Conservation (phyloP, 2,113 vertebrate species). For the Sorex araneus region DNA sequence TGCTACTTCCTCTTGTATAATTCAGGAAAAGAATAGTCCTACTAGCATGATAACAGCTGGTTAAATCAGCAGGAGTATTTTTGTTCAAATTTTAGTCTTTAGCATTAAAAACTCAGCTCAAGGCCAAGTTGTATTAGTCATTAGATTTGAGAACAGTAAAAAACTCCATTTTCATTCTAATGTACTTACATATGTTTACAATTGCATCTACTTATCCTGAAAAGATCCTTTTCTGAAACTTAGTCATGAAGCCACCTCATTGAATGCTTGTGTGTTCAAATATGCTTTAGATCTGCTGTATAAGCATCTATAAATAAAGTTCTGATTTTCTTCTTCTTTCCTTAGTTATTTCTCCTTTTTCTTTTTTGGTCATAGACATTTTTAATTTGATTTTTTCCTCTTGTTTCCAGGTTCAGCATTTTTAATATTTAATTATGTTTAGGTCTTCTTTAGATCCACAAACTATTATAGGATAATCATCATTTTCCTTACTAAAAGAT, state of each 20-base stretch:
- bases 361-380: background rate
- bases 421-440: background rate
- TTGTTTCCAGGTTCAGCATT: background rate
- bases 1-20: background rate
- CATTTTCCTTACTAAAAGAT: slow-evolving; percentile 15
- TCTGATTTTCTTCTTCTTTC: background rate
- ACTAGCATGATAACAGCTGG: background rate
- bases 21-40: background rate
- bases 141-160: slow-evolving; percentile 20
- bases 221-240: background rate
- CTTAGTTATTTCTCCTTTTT: background rate
- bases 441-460: background rate
- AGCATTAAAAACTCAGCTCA: slow-evolving; percentile 13
- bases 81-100: slow-evolving; percentile 5
- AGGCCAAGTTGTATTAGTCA: slow-evolving; percentile 48
- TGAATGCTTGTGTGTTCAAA: slow-evolving; percentile 5
- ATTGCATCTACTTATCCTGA: background rate
- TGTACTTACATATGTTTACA: slow-evolving; percentile 46
- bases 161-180: slow-evolving; percentile 33
- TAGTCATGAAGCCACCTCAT: slow-evolving; percentile 2
- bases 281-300: background rate
- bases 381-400: background rate
- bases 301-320: background rate
- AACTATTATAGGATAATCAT: slow-evolving; percentile 18
- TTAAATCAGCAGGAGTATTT: slow-evolving; percentile 58